Percentiles rank a stretch among this genome's conserved stretches.
phyloP scores from a whole-genome alignment of 1,140 invertebrate species.

The Drosophila paulistorum region DNA sequence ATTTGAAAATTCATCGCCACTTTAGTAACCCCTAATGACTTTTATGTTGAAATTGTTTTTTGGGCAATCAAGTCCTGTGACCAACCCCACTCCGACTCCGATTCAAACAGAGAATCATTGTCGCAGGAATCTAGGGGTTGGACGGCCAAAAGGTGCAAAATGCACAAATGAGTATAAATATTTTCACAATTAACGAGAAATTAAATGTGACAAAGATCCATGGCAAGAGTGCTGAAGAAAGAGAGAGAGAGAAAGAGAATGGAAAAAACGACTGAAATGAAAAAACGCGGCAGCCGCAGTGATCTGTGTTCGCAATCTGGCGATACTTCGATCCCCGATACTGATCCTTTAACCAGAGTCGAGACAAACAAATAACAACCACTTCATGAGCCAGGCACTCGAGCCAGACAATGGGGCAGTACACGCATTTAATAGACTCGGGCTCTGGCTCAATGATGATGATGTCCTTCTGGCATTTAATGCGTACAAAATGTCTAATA shows the following conservation, averaged over 20 bases:
- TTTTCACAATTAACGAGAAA: conserved; percentile 81
- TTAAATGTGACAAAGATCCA: conserved; percentile 79
- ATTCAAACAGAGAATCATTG: too few relatives aligned
- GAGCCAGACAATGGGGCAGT: conserved; percentile 67
- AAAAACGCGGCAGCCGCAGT: conserved; percentile 38
- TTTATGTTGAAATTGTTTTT: conserved; percentile 73
- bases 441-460: conserved; percentile 52
- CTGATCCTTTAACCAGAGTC: conserved; percentile 56
- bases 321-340: conserved; percentile 37
- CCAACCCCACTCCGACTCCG: conserved; percentile 49
- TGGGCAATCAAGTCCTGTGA: conserved; percentile 69
- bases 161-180: conserved; percentile 82
- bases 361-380: conserved; percentile 75
- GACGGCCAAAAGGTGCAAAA: conserved; percentile 75
- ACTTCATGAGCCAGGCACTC: conserved; percentile 64
- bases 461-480: conserved; percentile 80
- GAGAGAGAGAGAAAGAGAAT: neutral
- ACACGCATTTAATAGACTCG: conserved; percentile 80
- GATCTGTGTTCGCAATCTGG: conserved; percentile 29
- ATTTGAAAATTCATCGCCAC: conserved; percentile 81
- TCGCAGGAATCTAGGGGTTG: conserved; percentile 31
- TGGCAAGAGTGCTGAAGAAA: conserved; percentile 26
- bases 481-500: conserved; percentile 81
- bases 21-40: conserved; percentile 82
- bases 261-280: neutral